Base-by-base conservation (phyloP, 2,797 vertebrate species). In the Myripristis murdjan region DNA sequence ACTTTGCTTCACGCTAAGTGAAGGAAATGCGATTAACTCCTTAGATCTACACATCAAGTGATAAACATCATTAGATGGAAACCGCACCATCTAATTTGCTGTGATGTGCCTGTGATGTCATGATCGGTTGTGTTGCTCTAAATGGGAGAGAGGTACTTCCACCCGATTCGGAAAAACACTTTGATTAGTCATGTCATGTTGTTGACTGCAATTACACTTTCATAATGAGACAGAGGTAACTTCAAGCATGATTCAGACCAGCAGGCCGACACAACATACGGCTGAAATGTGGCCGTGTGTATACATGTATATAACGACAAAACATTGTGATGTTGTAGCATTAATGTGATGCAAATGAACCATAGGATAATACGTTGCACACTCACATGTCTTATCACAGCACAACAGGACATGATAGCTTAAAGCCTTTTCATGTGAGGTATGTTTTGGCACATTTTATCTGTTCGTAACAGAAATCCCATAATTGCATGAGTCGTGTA, bases 61-160 rank as follows among this genome's bases (percentile, higher is more conserved):
- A 89, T 87, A 87, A 90, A 92, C 88, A 91, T 87, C 86, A 88
- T 90, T 87, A 89, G 87, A 80, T 54, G 67, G 84, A 89, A 90
- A 81, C 77, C 53, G 78, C 77, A 78, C 61, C 52, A 2, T 74
- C 79, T 87, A 84, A 91, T 90, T 87, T 90, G 89, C 82, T 84
- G 73, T 81, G 87, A 89, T 85, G 85, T 84, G 75, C 71, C 73
- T 67, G 82, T 91, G 90, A 90, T 88, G 86, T 89, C 86, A 88
- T 79, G 75, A 92, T 87, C 87, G 81, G 81, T 89, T 79, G 77
- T 80, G 81, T 75, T 77, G 48, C 76, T 84, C 54, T 63, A 70
- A 85, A 87, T 61, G 73, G 83, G 75, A 79, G 33, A 44, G 65
- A 79, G 78, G 64, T 81, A 77, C 82, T 81, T 83, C 67, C 66